Conservation (phyloP, 2,113 vertebrate genomes). For the Uria lomvia region DNA sequence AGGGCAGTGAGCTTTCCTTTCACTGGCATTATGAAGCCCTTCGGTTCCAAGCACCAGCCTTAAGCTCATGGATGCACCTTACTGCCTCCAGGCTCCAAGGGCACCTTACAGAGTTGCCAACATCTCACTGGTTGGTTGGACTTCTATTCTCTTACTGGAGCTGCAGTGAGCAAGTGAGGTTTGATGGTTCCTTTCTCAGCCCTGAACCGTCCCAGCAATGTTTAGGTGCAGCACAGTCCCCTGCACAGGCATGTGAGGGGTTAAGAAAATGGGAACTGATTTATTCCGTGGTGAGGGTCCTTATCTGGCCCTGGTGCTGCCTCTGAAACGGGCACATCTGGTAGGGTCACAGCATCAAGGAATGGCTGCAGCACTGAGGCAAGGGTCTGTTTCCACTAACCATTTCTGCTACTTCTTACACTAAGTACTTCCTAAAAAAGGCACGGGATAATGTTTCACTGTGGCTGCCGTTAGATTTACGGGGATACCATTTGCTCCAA, state of each 20-base stretch:
- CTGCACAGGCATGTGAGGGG: background rate
- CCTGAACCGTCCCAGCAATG: background rate
- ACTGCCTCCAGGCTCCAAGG: background rate
- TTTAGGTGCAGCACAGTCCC: background rate
- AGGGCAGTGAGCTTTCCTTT: background rate
- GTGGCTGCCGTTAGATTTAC: constrained; percentile 60
- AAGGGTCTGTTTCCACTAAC: constrained; percentile 61
- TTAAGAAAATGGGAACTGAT: constrained; percentile 57
- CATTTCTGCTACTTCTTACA: constrained; percentile 64
- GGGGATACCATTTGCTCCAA: constrained; percentile 55
- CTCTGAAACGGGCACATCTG: background rate
- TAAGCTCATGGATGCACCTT: background rate
- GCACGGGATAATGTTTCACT: constrained; percentile 48
- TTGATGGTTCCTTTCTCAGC: background rate
- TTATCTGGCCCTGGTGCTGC: background rate
- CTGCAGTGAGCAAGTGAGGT: background rate
- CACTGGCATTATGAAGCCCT: background rate
- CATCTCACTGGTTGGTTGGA: fast-evolving
- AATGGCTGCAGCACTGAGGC: background rate
- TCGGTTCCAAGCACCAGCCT: background rate
- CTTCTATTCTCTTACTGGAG: background rate
- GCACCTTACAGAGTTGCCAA: fast-evolving
- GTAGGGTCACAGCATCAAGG: background rate
- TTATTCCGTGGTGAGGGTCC: background rate
- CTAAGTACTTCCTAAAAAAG: constrained; percentile 63